Percentiles rank a stretch among this genome's conserved stretches.
These are phyloP conservation scores for Pseudochromis fuscus DNA, from an alignment of 2,797 vertebrate genomes.

Conservation along the genomic window DNA sequence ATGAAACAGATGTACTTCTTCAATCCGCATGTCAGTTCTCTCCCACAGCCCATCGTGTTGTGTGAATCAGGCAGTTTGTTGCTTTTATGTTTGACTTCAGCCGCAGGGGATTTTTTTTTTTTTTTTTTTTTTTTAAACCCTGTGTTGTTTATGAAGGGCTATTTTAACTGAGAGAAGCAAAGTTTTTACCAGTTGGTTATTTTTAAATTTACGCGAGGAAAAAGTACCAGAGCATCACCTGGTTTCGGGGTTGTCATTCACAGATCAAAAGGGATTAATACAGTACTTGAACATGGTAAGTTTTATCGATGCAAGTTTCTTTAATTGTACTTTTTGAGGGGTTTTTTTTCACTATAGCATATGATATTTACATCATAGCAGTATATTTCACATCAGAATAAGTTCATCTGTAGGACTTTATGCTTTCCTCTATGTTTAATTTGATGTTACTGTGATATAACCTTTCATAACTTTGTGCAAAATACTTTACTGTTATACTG, in stretches of 20 bases:
- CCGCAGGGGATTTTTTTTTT: background rate
- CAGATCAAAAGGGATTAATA: background rate
- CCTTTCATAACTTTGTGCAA: constrained; percentile 2
- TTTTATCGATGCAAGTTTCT: constrained; percentile 24
- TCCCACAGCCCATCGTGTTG: background rate
- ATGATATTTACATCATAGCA: too few relatives aligned
- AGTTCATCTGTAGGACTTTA: background rate
- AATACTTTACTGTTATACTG: background rate
- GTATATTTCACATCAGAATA: background rate
- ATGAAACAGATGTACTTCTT: constrained; percentile 71
- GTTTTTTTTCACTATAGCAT: background rate
- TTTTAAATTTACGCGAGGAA: background rate
- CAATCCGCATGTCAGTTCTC: constrained; percentile 23
- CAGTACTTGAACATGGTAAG: constrained; percentile 71
- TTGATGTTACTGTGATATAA: background rate
- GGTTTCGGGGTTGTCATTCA: constrained; percentile 15
- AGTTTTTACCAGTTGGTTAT: background rate
- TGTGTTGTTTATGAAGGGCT: too few relatives aligned
- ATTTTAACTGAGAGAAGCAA: background rate
- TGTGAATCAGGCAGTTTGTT: background rate
- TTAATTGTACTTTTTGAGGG: background rate
- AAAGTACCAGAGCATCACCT: background rate
- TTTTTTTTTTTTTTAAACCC: too few relatives aligned
- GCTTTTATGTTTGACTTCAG: constrained; percentile 9
- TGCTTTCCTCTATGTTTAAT: background rate